phyloP scores from a whole-genome alignment of 2,888 invertebrate species.

The Polyommatus icarus region DNA sequence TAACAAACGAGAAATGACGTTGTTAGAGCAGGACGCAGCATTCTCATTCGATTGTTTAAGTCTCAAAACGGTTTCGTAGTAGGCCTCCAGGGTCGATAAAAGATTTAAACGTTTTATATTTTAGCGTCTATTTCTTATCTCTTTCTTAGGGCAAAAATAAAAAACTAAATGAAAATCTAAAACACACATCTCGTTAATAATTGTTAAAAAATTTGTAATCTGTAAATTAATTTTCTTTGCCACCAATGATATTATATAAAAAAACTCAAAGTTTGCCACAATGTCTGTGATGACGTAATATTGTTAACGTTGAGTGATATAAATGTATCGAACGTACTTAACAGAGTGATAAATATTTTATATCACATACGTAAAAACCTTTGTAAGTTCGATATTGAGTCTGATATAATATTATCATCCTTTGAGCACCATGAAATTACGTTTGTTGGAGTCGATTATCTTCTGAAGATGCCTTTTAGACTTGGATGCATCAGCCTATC shows the following conservation, averaged over 20 bases:
- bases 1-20: too few species aligned
- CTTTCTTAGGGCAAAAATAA: too few species aligned
- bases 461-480: too few species aligned
- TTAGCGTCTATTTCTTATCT: too few species aligned
- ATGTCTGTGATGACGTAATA: background rate
- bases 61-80: too few species aligned
- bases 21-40: too few species aligned
- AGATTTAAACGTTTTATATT: background rate
- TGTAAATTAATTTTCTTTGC: background rate
- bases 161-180: background rate
- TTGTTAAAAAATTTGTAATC: too few species aligned
- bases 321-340: background rate
- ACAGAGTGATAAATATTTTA: background rate
- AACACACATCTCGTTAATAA: background rate
- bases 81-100: background rate
- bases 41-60: too few species aligned
- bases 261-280: too few species aligned
- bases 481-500: too few species aligned
- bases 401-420: background rate
- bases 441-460: background rate
- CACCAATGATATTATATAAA: too few species aligned
- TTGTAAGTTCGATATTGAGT: constrained; percentile 8
- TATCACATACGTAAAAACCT: constrained; percentile 7
- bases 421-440: background rate
- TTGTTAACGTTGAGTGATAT: background rate